phyloP scores from a whole-genome alignment of 1,140 invertebrate species.

The Ips nitidus region DNA sequence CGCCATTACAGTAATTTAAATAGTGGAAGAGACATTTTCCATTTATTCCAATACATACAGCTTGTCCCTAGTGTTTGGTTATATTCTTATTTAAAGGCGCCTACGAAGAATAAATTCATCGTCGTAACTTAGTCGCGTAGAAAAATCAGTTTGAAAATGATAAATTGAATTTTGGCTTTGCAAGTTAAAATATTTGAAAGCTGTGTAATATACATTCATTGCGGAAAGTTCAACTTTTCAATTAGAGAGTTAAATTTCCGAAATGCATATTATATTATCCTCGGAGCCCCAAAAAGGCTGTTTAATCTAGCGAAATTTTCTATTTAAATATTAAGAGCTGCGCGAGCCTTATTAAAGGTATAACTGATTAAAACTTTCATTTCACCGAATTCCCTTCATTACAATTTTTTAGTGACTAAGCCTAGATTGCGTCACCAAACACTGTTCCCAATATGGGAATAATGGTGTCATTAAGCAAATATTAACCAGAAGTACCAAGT shows the following conservation, averaged over 20 bases:
- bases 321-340: no score
- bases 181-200: not conserved
- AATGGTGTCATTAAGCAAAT: not conserved
- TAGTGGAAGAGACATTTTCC: constrained; percentile 12
- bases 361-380: no score
- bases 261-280: no score
- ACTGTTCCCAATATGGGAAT: not conserved
- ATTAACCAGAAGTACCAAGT: not conserved
- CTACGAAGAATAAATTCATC: constrained; percentile 5
- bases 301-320: no score
- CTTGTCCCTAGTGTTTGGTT: not conserved
- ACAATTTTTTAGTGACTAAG: constrained; percentile 16
- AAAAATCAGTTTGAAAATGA: not conserved
- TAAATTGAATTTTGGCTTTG: not conserved
- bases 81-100: not conserved
- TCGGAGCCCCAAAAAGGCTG: no score
- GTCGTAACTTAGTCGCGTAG: not conserved
- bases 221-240: not conserved
- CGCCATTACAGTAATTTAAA: constrained; percentile 2
- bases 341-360: no score
- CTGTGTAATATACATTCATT: not conserved
- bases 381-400: not conserved
- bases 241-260: not conserved
- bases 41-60: constrained; percentile 8
- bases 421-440: constrained; percentile 13